Percentiles rank a stretch among this genome's conserved stretches.
phyloP scores from a whole-genome alignment of 2,888 invertebrate species.

The Hermodice carunculata region DNA sequence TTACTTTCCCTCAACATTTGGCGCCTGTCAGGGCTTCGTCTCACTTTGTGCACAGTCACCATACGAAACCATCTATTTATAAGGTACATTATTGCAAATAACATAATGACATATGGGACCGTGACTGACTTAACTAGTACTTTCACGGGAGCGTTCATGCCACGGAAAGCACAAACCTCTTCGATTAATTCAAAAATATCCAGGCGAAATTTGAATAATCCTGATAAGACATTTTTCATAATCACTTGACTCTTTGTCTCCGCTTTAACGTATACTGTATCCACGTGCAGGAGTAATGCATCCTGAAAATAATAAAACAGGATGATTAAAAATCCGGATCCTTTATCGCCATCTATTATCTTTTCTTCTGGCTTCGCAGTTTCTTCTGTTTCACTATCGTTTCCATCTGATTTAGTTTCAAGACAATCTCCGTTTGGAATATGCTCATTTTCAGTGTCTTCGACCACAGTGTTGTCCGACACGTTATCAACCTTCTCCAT shows the following conservation, averaged over 20 bases:
- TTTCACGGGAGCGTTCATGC: conserved; percentile 34
- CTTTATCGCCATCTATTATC: neutral
- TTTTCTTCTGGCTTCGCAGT: neutral
- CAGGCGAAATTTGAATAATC: conserved; percentile 38
- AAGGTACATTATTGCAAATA: conserved; percentile 31
- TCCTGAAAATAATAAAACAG: conserved; percentile 45
- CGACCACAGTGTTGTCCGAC: neutral
- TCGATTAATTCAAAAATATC: conserved; percentile 39
- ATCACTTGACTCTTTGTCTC: conserved; percentile 23
- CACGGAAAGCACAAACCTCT: conserved; percentile 31
- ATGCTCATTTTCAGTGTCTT: no score
- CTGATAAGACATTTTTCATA: conserved; percentile 31
- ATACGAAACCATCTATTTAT: conserved; percentile 14
- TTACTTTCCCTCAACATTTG: neutral
- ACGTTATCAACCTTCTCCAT: neutral
- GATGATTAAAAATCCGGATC: conserved; percentile 39
- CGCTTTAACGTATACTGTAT: conserved; percentile 27
- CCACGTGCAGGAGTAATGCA: conserved; percentile 41
- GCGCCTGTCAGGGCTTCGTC: neutral
- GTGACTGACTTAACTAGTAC: conserved; percentile 34
- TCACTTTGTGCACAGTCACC: neutral
- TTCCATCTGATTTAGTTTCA: neutral
- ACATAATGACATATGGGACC: conserved; percentile 35
- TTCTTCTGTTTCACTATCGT: conserved; percentile 2
- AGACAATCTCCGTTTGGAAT: no score